These are phyloP conservation scores for Strigamia maritima DNA, from an alignment of 2,888 invertebrate genomes.

Conservation along the genomic window DNA sequence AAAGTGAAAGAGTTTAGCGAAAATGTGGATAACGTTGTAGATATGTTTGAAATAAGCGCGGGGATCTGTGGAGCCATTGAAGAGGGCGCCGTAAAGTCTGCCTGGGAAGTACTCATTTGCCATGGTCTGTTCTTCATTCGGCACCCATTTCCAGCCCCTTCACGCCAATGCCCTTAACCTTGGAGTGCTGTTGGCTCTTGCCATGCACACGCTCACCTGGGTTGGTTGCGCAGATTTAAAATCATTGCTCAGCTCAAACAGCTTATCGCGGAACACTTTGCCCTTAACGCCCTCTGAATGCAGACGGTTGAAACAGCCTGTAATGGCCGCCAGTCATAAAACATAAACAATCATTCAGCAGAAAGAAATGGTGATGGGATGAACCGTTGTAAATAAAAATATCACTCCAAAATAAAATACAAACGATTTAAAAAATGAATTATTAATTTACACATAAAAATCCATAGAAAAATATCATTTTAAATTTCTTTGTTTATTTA, in stretches of 20 bases:
- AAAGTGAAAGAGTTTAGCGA: background rate
- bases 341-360: conserved; percentile 37
- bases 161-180: conserved; percentile 35
- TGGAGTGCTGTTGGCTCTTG: conserved; percentile 2
- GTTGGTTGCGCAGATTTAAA: conserved; percentile 33
- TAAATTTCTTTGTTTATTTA: background rate
- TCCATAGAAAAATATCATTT: background rate
- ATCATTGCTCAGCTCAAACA: conserved; percentile 37
- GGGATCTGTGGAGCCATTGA: background rate
- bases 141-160: conserved; percentile 33
- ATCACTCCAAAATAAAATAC: background rate
- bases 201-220: conserved; percentile 19
- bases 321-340: conserved; percentile 40
- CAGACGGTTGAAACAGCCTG: conserved; percentile 3
- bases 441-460: background rate
- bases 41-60: background rate
- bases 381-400: background rate
- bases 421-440: background rate
- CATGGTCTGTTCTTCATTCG: conserved; percentile 35
- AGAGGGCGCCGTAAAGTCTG: conserved; percentile 30
- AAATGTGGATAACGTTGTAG: background rate
- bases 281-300: conserved; percentile 36
- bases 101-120: conserved; percentile 30
- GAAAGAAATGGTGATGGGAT: background rate
- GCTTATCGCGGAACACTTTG: conserved; percentile 26